Percentiles rank a stretch among this genome's conserved stretches.
Conservation (phyloP, 2,113 vertebrate genomes). For the Aleadryas rufinucha region DNA sequence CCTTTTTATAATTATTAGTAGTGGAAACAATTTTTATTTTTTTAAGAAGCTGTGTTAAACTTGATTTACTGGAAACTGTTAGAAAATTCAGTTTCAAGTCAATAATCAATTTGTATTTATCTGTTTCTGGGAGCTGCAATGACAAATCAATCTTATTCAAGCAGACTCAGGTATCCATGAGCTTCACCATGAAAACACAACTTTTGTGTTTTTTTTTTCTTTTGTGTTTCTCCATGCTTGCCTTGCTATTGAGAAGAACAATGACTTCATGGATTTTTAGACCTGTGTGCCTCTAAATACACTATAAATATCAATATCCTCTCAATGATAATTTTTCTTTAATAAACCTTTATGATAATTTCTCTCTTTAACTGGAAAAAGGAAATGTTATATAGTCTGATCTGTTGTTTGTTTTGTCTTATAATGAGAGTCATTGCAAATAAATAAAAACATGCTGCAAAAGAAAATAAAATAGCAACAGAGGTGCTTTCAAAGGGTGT, state of each 20-base stretch:
- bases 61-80: not conserved
- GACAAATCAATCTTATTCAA: not conserved
- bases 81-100: not conserved
- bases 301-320: not conserved
- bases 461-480: not conserved
- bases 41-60: not conserved
- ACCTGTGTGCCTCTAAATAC: not conserved
- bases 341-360: not conserved
- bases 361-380: not conserved
- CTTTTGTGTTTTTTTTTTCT: not conserved
- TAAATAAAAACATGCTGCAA: not conserved
- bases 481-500: not conserved
- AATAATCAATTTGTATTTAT: not conserved
- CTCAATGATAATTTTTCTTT: not conserved
- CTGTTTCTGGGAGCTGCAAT: not conserved
- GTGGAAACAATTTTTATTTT: not conserved
- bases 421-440: not conserved
- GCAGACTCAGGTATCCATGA: not conserved
- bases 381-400: not conserved
- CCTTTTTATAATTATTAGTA: not conserved
- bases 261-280: not conserved
- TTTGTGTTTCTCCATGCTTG: not conserved
- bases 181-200: not conserved
- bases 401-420: not conserved
- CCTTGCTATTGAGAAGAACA: not conserved